Percentiles rank a stretch among this genome's conserved stretches.
phyloP scores from a whole-genome alignment of 2,113 vertebrate genomes.

The Malurus elegans region DNA sequence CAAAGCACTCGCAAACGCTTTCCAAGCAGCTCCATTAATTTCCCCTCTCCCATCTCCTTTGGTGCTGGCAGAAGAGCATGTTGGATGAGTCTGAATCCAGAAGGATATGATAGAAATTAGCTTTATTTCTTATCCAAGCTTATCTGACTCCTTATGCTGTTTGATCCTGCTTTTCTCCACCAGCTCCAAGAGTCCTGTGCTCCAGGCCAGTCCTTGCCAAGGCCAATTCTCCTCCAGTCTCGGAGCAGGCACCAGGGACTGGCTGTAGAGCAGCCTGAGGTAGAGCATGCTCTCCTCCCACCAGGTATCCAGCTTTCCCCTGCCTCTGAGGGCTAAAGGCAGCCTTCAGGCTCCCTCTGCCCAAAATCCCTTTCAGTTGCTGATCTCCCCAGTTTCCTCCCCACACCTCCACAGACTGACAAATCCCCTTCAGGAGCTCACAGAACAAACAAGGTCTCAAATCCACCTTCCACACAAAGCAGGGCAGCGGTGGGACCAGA shows the following conservation, averaged over 20 bases:
- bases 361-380: not conserved
- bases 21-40: not conserved
- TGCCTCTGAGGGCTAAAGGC: not conserved
- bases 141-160: not conserved
- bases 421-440: not conserved
- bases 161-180: not conserved
- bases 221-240: accelerated
- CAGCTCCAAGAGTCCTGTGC: not conserved
- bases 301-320: not conserved
- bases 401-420: accelerated
- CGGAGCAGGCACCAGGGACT: not conserved
- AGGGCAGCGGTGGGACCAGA: not conserved
- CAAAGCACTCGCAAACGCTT: not conserved
- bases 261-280: not conserved
- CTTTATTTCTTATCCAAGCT: not conserved
- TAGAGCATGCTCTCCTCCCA: not conserved
- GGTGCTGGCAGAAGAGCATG: not conserved
- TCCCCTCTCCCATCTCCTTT: not conserved
- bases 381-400: not conserved
- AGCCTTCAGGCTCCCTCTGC: not conserved
- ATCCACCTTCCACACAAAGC: not conserved
- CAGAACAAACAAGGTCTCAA: not conserved
- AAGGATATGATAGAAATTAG: not conserved
- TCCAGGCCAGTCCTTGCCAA: not conserved
- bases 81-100: not conserved